phyloP scores from a whole-genome alignment of 2,888 invertebrate species.

The Caenorhabditis auriculariae region DNA sequence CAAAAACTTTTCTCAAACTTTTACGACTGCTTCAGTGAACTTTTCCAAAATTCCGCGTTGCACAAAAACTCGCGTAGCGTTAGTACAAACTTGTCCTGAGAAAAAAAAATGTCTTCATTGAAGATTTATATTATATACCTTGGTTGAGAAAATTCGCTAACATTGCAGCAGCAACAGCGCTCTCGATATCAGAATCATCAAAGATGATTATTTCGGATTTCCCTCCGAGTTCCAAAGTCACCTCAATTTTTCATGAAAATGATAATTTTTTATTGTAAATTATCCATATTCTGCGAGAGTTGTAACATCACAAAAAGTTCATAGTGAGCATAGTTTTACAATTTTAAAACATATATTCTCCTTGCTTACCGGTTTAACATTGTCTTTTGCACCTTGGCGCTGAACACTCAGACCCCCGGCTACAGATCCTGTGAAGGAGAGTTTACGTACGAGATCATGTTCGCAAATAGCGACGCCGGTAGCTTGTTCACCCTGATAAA shows the following conservation, averaged over 20 bases:
- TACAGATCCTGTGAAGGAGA: constrained; percentile 70
- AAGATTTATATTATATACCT: too few relatives aligned
- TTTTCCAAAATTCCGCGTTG: constrained; percentile 65
- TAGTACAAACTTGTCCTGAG: constrained; percentile 70
- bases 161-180: constrained; percentile 70
- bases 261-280: too few relatives aligned
- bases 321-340: too few relatives aligned
- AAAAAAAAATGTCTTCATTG: too few relatives aligned
- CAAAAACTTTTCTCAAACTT: constrained; percentile 59
- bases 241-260: constrained; percentile 64
- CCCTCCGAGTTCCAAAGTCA: constrained; percentile 70
- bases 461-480: constrained; percentile 66
- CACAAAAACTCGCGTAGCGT: constrained; percentile 69
- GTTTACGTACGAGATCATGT: constrained; percentile 67
- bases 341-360: too few relatives aligned
- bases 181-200: constrained; percentile 68
- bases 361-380: too few relatives aligned
- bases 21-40: constrained; percentile 67
- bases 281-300: too few relatives aligned
- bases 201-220: constrained; percentile 70
- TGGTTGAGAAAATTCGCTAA: constrained; percentile 70
- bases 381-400: constrained; percentile 16
- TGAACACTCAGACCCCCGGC: constrained; percentile 64
- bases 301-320: too few relatives aligned
- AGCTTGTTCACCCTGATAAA: constrained; percentile 66